These are phyloP conservation scores for Drosophila murphyi DNA, from an alignment of 1,140 invertebrate species.

Conservation along the genomic window DNA sequence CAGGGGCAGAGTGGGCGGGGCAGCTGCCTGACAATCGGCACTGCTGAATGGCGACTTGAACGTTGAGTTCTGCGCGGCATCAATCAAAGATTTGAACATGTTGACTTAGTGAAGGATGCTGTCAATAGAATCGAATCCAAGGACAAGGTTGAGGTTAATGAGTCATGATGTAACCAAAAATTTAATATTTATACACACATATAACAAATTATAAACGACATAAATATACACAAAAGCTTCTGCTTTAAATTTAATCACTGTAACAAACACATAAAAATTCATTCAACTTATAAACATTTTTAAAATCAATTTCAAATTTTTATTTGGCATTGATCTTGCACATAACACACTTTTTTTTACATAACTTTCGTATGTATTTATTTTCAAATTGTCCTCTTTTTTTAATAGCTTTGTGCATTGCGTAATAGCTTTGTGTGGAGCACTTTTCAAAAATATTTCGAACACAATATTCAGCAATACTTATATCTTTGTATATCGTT, in stretches of 20 bases:
- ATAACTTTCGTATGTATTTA: constrained; percentile 62
- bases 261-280: neutral
- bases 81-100: constrained; percentile 88
- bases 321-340: constrained; percentile 41
- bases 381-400: constrained; percentile 38
- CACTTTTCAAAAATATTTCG: constrained; percentile 3
- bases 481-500: neutral
- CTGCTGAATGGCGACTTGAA: constrained; percentile 89
- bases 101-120: constrained; percentile 46
- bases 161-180: constrained; percentile 70
- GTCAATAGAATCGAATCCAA: constrained; percentile 15
- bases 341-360: constrained; percentile 54
- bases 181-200: neutral
- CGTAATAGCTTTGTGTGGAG: constrained; percentile 52
- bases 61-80: constrained; percentile 90
- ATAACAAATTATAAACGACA: neutral
- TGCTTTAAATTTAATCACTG: neutral
- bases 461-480: constrained; percentile 27
- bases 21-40: constrained; percentile 86
- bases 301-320: neutral
- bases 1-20: constrained; percentile 58
- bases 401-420: constrained; percentile 37
- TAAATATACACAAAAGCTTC: neutral
- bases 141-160: constrained; percentile 70
- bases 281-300: neutral